A percentile compares a stretch with the other conserved stretches of the same genome.
These are phyloP conservation scores for Ips nitidus DNA, from an alignment of 1,140 invertebrate genomes.

Conservation along the genomic window DNA sequence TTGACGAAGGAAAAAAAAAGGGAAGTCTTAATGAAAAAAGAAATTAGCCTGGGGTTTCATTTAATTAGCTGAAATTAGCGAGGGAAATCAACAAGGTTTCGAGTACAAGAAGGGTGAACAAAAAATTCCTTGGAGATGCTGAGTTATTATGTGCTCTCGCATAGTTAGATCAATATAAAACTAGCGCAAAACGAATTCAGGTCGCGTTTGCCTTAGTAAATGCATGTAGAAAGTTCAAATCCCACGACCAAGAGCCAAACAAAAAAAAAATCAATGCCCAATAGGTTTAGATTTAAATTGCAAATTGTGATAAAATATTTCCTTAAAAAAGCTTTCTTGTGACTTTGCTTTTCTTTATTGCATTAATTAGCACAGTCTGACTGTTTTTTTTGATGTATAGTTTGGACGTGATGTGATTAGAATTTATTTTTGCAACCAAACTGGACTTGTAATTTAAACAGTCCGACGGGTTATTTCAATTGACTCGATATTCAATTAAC, in stretches of 20 bases:
- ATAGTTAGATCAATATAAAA: too few relatives aligned
- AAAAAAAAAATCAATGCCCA: background rate
- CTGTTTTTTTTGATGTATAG: too few relatives aligned
- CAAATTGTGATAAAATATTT: background rate
- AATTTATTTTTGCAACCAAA: background rate
- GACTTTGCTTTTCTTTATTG: too few relatives aligned
- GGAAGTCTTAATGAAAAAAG: slow-evolving; percentile 3
- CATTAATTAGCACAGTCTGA: too few relatives aligned
- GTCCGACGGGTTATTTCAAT: background rate
- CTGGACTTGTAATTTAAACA: background rate
- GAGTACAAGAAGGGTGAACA: too few relatives aligned
- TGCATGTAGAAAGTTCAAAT: background rate
- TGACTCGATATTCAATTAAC: slow-evolving; percentile 1
- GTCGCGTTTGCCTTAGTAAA: too few relatives aligned
- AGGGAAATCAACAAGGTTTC: background rate
- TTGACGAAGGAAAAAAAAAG: background rate
- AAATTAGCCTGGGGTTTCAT: background rate
- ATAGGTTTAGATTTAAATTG: background rate
- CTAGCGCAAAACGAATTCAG: too few relatives aligned
- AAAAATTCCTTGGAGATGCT: too few relatives aligned
- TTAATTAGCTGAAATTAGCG: slow-evolving; percentile 4
- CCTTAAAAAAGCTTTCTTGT: too few relatives aligned
- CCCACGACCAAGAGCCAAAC: background rate
- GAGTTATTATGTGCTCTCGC: too few relatives aligned
- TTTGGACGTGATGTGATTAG: too few relatives aligned